Evolutionary conservation across 1,140 invertebrate species (phyloP).

Genomic region (Anthonomus grandis): DNA sequence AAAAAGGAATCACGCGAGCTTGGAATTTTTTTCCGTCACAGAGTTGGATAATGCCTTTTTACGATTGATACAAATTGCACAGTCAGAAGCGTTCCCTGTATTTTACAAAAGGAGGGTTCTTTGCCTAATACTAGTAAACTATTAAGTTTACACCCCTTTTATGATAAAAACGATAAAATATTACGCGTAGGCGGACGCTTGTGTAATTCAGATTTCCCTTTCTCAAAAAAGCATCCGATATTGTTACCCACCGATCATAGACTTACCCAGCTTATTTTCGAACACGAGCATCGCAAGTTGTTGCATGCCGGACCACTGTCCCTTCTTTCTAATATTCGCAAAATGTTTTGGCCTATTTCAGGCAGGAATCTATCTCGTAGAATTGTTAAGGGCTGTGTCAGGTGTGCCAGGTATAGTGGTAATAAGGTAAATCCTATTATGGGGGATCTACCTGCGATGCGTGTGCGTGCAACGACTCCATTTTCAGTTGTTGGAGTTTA

Average conservation of each 20-base stretch:
- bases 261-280: constrained; percentile 31
- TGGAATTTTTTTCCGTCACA: not conserved
- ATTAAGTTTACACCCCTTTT: constrained; percentile 40
- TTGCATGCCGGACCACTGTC: constrained; percentile 38
- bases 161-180: constrained; percentile 44
- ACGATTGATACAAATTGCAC: too few relatives aligned
- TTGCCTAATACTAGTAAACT: constrained; percentile 16
- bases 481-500: not conserved
- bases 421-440: not conserved
- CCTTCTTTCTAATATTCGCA: constrained; percentile 27
- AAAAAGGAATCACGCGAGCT: not conserved
- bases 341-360: constrained; percentile 5
- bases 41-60: not conserved
- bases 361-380: not conserved
- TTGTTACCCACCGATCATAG: constrained; percentile 2
- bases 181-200: constrained; percentile 48
- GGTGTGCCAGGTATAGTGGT: not conserved
- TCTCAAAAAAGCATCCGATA: not conserved
- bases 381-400: not conserved
- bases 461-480: not conserved
- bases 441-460: not conserved
- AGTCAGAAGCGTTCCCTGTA: constrained; percentile 11
- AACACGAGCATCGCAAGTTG: constrained; percentile 30
- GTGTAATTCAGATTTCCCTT: not conserved
- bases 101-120: constrained; percentile 1